Evolutionary conservation across 2,113 vertebrate species (phyloP).

Genomic region (Trochalopteron elliotii): DNA sequence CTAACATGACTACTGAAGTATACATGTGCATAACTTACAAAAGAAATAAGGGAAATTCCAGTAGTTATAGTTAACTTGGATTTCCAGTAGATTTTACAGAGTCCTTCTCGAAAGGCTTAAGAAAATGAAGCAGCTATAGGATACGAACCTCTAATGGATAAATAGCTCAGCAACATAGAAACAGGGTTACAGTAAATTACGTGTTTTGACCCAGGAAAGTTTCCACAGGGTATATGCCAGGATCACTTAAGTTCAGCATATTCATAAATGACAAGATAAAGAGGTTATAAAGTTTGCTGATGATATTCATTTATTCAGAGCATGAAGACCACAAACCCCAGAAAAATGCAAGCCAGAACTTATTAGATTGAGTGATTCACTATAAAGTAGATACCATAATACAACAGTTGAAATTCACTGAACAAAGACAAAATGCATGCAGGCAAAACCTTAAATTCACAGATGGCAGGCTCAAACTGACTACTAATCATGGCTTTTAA

Average conservation of each 20-base stretch:
- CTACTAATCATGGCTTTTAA: not conserved
- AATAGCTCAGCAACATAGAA: not conserved
- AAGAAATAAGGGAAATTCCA: slow-evolving; percentile 16
- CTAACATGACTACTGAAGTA: not conserved
- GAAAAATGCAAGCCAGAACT: not conserved
- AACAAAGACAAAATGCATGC: not conserved
- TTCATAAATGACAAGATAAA: not conserved
- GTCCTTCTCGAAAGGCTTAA: not conserved
- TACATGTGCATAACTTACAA: not conserved
- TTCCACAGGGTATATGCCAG: not conserved
- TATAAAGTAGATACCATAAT: not conserved
- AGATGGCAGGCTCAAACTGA: not conserved
- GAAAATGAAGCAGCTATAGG: not conserved
- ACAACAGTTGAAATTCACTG: not conserved
- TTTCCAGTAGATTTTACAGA: not conserved
- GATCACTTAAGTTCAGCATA: not conserved
- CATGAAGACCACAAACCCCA: not conserved
- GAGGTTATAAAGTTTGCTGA: not conserved
- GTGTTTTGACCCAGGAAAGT: not conserved
- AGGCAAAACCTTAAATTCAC: not conserved
- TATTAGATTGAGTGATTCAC: not conserved
- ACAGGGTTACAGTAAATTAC: not conserved
- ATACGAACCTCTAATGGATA: not conserved
- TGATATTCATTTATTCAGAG: not conserved
- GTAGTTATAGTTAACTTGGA: not conserved